These are phyloP conservation scores for Bombus cullumanus DNA, from an alignment of 1,140 invertebrate genomes.

Conservation along the genomic window DNA sequence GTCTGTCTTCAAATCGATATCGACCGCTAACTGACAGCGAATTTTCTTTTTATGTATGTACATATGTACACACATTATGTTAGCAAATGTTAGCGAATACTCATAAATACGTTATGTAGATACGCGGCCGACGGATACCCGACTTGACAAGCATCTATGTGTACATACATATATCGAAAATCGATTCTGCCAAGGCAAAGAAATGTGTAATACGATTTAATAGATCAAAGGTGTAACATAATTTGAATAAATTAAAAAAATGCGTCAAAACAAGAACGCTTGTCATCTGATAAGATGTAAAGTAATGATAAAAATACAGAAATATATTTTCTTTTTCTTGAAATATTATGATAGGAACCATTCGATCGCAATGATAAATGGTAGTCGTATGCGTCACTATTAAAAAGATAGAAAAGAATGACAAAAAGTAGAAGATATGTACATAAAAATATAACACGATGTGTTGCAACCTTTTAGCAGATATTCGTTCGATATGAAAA, in stretches of 20 bases:
- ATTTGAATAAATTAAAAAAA: neutral
- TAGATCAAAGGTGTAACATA: neutral
- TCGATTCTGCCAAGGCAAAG: neutral
- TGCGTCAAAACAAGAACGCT: neutral
- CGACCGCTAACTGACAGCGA: neutral
- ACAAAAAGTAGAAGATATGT: neutral
- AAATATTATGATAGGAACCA: too few species aligned
- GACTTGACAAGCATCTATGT: neutral
- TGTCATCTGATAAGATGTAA: neutral
- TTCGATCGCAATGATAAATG: neutral
- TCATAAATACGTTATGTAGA: neutral
- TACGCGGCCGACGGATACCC: neutral
- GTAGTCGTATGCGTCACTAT: accelerated
- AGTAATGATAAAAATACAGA: neutral
- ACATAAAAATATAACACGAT: slow-evolving; percentile 1
- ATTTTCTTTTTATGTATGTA: neutral
- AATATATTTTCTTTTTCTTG: neutral
- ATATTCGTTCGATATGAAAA: slow-evolving; percentile 43
- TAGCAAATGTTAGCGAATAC: neutral
- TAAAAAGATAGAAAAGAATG: neutral
- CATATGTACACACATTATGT: neutral
- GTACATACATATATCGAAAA: neutral
- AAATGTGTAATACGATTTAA: neutral
- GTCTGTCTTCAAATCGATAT: too few species aligned
- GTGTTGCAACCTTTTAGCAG: slow-evolving; percentile 26